These are phyloP conservation scores for Bhutanitis thaidina DNA, from an alignment of 2,888 invertebrate genomes.

Conservation along the genomic window DNA sequence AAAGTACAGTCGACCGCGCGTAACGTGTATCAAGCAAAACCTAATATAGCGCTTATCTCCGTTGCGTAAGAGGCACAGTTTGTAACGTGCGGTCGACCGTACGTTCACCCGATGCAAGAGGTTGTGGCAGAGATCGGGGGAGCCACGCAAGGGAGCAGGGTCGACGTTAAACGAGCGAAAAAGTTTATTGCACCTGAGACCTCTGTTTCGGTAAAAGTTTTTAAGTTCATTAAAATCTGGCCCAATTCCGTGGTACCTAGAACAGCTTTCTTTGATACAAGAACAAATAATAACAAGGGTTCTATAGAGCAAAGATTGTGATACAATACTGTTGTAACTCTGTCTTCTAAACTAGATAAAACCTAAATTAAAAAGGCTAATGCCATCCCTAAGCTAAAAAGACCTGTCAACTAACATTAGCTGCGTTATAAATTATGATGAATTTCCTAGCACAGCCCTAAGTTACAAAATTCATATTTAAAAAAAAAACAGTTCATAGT, in stretches of 20 bases:
- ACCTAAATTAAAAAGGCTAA: too few relatives aligned
- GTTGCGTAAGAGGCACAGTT: background rate
- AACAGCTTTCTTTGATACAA: too few relatives aligned
- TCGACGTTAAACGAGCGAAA: conserved; percentile 12
- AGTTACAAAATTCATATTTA: too few relatives aligned
- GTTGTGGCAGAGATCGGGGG: conserved; percentile 8
- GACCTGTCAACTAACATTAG: too few relatives aligned
- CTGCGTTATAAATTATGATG: too few relatives aligned
- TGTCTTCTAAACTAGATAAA: too few relatives aligned
- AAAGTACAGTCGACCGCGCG: conserved; percentile 1
- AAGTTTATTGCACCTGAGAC: conserved; percentile 15
- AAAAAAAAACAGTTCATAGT: too few relatives aligned
- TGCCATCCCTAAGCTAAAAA: too few relatives aligned
- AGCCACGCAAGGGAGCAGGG: conserved; percentile 2
- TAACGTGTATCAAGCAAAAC: background rate
- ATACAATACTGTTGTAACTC: too few relatives aligned
- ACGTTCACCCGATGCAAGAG: conserved; percentile 4
- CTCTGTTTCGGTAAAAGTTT: conserved; percentile 13
- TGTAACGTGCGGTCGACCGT: background rate
- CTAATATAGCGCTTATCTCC: background rate
- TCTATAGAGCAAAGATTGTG: too few relatives aligned
- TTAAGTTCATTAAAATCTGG: background rate
- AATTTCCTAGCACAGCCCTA: too few relatives aligned
- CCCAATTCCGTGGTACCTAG: conserved; percentile 4
- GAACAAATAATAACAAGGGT: too few relatives aligned